A percentile compares a stretch with the other conserved stretches of the same genome.
Evolutionary conservation across 2,797 vertebrate species (phyloP).

Genomic region (Trachurus trachurus): DNA sequence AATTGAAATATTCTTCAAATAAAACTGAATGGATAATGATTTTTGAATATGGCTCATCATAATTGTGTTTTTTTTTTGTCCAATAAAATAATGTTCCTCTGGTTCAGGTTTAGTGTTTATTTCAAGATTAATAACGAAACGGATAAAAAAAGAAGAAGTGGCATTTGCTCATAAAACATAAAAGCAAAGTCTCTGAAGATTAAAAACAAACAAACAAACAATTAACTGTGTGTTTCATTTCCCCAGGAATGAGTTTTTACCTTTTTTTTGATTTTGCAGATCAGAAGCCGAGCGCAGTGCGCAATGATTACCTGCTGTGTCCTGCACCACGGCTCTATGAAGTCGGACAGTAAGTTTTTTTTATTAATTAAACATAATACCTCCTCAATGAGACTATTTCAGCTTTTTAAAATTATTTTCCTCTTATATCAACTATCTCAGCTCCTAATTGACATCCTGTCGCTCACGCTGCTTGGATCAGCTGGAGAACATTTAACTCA

Average conservation of each 20-base stretch:
- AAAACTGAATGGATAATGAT: neutral
- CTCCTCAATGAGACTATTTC: too few relatives aligned
- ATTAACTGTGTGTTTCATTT: too few relatives aligned
- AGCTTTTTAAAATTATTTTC: too few relatives aligned
- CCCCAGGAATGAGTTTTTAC: neutral
- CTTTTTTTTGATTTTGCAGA: slow-evolving; percentile 82
- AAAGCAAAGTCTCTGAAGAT: neutral
- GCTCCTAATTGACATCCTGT: too few relatives aligned
- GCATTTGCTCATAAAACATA: neutral
- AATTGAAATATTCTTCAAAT: neutral
- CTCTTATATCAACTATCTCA: too few relatives aligned
- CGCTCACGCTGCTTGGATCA: too few relatives aligned
- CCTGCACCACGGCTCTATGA: slow-evolving; percentile 90
- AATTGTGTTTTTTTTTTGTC: neutral
- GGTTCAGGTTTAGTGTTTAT: neutral
- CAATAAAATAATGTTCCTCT: neutral
- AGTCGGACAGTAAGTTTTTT: slow-evolving; percentile 92
- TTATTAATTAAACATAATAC: too few relatives aligned
- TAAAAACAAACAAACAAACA: neutral
- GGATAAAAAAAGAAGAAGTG: neutral
- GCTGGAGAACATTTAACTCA: too few relatives aligned
- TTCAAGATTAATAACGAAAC: too few relatives aligned
- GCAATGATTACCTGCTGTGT: slow-evolving; percentile 89
- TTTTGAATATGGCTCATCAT: neutral
- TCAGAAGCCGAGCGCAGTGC: slow-evolving; percentile 86